A percentile compares a stretch with the other conserved stretches of the same genome.
Conservation (phyloP, 1,140 invertebrate species). For the Paralvinella palmiformis region DNA sequence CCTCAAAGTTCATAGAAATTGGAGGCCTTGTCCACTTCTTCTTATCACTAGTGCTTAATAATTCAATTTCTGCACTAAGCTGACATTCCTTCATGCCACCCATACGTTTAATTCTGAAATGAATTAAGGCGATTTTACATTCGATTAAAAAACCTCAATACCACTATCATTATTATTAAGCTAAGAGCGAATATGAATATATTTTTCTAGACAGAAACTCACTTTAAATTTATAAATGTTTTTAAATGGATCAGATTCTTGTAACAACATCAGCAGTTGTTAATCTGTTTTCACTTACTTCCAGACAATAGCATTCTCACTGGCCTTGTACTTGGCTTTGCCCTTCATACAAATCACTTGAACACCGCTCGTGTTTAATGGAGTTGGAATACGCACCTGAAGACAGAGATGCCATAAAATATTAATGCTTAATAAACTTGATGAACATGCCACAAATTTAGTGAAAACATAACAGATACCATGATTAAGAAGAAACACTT, state of each 20-base stretch:
- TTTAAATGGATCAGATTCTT: no score
- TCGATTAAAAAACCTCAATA: no score
- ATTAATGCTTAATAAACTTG: no score
- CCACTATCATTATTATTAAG: no score
- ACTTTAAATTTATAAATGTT: neutral
- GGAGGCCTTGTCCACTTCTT: conserved; percentile 99
- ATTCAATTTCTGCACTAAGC: conserved; percentile 96
- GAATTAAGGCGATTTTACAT: neutral
- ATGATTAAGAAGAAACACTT: no score
- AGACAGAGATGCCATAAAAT: conserved; percentile 12
- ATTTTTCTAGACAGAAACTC: neutral
- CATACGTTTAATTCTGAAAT: conserved; percentile 91
- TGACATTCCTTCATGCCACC: conserved; percentile 99
- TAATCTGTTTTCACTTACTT: conserved; percentile 67
- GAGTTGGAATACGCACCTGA: conserved; percentile 92
- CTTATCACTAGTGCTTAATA: conserved; percentile 88
- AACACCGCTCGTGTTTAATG: conserved; percentile 96
- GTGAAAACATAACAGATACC: no score
- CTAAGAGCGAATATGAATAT: no score
- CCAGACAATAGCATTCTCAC: conserved; percentile 99
- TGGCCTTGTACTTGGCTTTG: conserved; percentile 99
- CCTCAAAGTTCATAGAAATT: conserved; percentile 99
- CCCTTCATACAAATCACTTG: conserved; percentile 99
- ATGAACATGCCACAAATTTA: no score
- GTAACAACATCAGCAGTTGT: no score